Base-by-base conservation (phyloP, 2,797 vertebrate species). In the Esox masquinongy region DNA sequence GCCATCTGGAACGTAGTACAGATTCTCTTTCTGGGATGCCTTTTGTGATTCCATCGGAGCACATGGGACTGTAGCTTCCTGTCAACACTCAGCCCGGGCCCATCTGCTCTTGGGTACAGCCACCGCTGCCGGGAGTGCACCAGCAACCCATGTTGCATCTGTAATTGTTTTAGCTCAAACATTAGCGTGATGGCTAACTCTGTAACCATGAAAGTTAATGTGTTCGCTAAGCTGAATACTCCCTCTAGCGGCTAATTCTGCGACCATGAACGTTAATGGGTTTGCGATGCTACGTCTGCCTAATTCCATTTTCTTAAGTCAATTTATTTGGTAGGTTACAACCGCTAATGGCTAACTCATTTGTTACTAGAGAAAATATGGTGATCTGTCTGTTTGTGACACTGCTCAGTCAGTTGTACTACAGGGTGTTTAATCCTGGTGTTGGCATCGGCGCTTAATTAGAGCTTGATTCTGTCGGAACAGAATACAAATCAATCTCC, bases 161-260 rank as follows among this genome's bases (percentile, higher is more conserved):
- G 66, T 71, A 66, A 74, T 74, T 16, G 4, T 61, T 70, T 78
- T n/a, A 63, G 51, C 72, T 3, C 2, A 5, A 49, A 15, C 69
- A 31, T 79, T 59, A 53, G 16, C 5, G 24, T 71, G 72, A 72
- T 16, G 26, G 73, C 76, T 74, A 73, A 50, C 61, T 72, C 26
- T 34, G 59, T 59, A 70, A 75, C 75, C 29, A 14, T 5, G 49
- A 77, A 47, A 50, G 43, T 70, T 4, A 72, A 83, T 43, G 53
- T 43, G 66, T 84, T 81, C 36, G 51, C 51, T 43, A n/a, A 24
- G 53, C 69, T 72, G 72, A 78, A 69, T 68, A 47, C 73, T 78
- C 78, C 8, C 43, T 77, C 71, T 51, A 69, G 43, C 74, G 56
- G 69, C 51, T 22, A n/a, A 56, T 43, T 43, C 39, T 43, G 39